A percentile compares a stretch with the other conserved stretches of the same genome.
These are phyloP conservation scores for Poecilia velifera DNA, from an alignment of 2,797 vertebrate genomes.

Conservation along the genomic window DNA sequence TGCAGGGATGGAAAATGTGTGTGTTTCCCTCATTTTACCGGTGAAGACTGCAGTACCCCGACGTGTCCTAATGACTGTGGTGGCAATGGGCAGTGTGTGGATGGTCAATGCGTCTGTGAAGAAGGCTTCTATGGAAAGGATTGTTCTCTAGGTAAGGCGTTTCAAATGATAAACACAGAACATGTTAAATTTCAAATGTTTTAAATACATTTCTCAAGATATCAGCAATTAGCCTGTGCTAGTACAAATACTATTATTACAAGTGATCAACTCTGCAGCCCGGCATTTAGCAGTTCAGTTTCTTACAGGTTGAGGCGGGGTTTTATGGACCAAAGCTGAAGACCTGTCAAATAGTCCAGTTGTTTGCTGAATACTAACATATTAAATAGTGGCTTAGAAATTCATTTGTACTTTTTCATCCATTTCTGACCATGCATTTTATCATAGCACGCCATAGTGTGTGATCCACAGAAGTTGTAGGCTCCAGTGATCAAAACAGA, in stretches of 20 bases:
- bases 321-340: not conserved
- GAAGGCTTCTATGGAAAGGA: constrained; percentile 84
- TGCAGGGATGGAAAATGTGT: constrained; percentile 85
- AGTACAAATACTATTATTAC: not conserved
- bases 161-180: not conserved
- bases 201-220: not conserved
- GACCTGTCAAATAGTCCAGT: not conserved
- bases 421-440: not conserved
- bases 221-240: not conserved
- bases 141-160: constrained; percentile 81
- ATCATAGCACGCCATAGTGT: not conserved
- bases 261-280: not conserved
- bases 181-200: not conserved
- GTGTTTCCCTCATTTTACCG: constrained; percentile 81
- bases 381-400: not conserved
- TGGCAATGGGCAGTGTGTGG: constrained; percentile 84
- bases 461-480: not conserved
- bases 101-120: constrained; percentile 86
- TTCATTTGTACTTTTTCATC: not conserved
- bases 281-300: not conserved
- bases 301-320: not conserved
- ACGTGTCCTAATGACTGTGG: constrained; percentile 84
- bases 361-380: not conserved
- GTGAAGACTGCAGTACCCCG: constrained; percentile 83
- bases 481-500: not conserved